Percentiles rank a stretch among this genome's conserved stretches.
These are phyloP conservation scores for Syrista parreyssii DNA, from an alignment of 2,888 invertebrate genomes.

Conservation along the genomic window DNA sequence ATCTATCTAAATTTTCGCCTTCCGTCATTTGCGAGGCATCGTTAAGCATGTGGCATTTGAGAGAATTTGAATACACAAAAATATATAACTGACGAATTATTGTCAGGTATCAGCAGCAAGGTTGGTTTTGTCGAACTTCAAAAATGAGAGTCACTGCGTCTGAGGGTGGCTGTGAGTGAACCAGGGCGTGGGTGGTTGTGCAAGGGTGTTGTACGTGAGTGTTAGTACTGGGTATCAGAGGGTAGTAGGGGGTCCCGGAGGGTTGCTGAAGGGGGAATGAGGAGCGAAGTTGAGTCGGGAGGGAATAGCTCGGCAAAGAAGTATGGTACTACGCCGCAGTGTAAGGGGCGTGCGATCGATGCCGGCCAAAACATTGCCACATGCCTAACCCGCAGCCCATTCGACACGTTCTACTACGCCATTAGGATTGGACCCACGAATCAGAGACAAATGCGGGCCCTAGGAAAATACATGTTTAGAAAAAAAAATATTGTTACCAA, in stretches of 20 bases:
- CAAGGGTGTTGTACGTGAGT: conserved; percentile 29
- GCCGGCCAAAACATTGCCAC: conserved; percentile 66
- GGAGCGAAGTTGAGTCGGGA: conserved; percentile 10
- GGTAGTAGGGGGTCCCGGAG: neutral
- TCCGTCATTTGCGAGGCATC: neutral
- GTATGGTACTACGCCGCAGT: conserved; percentile 56
- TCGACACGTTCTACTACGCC: neutral
- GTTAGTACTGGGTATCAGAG: neutral
- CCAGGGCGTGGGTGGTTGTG: conserved; percentile 62
- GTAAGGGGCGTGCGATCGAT: conserved; percentile 59
- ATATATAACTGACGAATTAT: neutral
- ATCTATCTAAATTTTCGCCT: neutral
- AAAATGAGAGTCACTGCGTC: conserved; percentile 50
- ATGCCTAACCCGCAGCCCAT: conserved; percentile 46
- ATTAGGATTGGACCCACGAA: neutral
- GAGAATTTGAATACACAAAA: neutral
- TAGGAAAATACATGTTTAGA: neutral
- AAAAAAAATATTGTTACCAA: neutral
- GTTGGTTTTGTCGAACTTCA: conserved; percentile 16
- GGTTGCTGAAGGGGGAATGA: conserved; percentile 10
- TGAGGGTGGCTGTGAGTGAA: conserved; percentile 56
- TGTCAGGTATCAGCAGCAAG: neutral
- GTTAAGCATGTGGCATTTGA: neutral
- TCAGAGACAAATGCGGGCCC: neutral
- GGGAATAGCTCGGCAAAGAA: conserved; percentile 29